A percentile compares a stretch with the other conserved stretches of the same genome.
Conservation (phyloP, 2,888 invertebrate genomes). For the Boloria euphrosyne region DNA sequence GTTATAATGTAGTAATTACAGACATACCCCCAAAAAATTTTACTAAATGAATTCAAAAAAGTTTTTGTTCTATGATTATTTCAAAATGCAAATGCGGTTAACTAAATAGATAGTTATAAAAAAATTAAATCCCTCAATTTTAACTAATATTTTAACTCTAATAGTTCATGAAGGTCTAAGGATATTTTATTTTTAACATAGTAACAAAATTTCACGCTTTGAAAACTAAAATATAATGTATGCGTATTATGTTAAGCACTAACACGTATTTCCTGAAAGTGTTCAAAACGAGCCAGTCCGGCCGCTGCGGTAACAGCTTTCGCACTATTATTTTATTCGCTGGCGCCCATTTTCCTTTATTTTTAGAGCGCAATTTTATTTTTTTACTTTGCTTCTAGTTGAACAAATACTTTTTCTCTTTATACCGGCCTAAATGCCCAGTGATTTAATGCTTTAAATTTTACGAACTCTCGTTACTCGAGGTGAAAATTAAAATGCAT, state of each 20-base stretch:
- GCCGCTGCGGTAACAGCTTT: constrained; percentile 26
- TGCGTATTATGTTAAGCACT: not conserved
- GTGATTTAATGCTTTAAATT: constrained; percentile 21
- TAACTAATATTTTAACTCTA: too few species aligned
- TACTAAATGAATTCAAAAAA: too few species aligned
- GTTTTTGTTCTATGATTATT: too few species aligned
- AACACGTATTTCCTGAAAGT: not conserved
- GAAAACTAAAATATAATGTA: not conserved
- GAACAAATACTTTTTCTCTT: constrained; percentile 29
- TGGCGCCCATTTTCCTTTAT: constrained; percentile 25
- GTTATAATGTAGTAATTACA: too few species aligned
- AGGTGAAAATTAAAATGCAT: constrained; percentile 7
- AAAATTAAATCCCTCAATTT: too few species aligned
- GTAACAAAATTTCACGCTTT: not conserved
- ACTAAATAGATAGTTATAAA: too few species aligned
- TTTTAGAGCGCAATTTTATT: constrained; percentile 12
- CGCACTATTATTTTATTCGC: constrained; percentile 23
- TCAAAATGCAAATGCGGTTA: too few species aligned
- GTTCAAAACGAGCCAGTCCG: constrained; percentile 10
- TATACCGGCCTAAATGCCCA: constrained; percentile 24
- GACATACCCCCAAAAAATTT: too few species aligned
- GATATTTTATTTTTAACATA: too few species aligned
- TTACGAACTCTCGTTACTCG: constrained; percentile 1
- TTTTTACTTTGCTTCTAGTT: constrained; percentile 20
- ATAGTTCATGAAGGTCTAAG: too few species aligned